Base-by-base conservation (phyloP, 35 echinoderm and acorn worm species). In the Apostichopus parvimensis region DNA sequence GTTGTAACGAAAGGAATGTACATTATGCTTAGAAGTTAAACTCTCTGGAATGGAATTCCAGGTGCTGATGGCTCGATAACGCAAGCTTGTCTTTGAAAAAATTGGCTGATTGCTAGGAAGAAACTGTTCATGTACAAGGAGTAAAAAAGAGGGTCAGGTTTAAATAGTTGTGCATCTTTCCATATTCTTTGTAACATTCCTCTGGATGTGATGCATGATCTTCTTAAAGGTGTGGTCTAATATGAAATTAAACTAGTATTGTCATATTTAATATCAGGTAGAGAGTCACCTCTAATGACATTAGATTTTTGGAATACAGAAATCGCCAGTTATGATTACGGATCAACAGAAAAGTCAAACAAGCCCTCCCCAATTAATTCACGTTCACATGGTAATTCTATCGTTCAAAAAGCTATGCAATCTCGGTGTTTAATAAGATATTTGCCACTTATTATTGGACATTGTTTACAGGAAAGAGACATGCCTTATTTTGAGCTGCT, bases 351-450 rank as follows among this genome's bases (percentile, higher is more conserved):
- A 58, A 83, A 13, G 10, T 21, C 80, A 83, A 83, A 83, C 80
- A 83, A 83, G 55, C 54, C 80, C 4, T 83, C 54, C 53, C 53
- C 1, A 1, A 83, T 83, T 45, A 83, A 83, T 8, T 83, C 61
- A 83, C 70, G 57, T 58, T 83, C 80, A 83, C 80, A 58, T 5
- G 17, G 80, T 8, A 59, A 83, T 83, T 53, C 80, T 58, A 83
- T 83, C 61, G 15, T 56, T 83, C 54, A 80, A 83, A 83, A 83
- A 45, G 55, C 53, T 21, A 83, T 83, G 55, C 54, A 59, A 57
- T 58, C 53, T 59, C 57, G 55, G 80, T 83, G 55, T 54, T n/a
- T 83, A 83, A 92, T 92, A 79, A 79, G 78, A 34, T 1, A 34
- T 15, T 77, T 79, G 84, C 17, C 68, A 84, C 57, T 20, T 92